Evolutionary conservation across 2,888 invertebrate species (phyloP).

Genomic region (Cynaeus angustus): DNA sequence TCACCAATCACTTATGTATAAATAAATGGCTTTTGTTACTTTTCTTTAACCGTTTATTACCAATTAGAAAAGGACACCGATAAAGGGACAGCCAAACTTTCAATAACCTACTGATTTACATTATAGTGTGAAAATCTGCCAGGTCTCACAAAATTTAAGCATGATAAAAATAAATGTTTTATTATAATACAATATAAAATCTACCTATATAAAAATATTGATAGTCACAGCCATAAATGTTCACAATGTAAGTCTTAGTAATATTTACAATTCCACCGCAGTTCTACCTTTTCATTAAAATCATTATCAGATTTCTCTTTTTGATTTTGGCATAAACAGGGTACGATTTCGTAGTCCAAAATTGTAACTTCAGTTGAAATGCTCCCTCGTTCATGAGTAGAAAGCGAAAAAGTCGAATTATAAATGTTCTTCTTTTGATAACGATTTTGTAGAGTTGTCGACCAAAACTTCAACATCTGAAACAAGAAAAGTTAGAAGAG

Average conservation of each 20-base stretch:
- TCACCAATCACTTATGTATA: no score
- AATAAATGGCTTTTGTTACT: no score
- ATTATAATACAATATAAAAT: neutral
- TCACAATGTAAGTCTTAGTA: conserved; percentile 38
- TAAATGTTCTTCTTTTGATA: conserved; percentile 57
- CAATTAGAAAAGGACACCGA: no score
- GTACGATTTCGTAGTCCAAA: conserved; percentile 61
- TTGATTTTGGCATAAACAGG: conserved; percentile 42
- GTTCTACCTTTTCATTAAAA: conserved; percentile 64
- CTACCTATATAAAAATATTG: conserved; percentile 20
- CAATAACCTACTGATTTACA: no score
- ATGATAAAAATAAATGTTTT: no score
- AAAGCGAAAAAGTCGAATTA: conserved; percentile 60
- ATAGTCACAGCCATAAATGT: conserved; percentile 44
- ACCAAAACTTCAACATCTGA: conserved; percentile 64
- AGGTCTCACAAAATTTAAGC: no score
- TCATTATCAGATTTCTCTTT: conserved; percentile 63
- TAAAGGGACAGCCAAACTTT: no score
- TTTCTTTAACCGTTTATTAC: no score
- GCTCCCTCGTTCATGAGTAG: conserved; percentile 60
- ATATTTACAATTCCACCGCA: conserved; percentile 55
- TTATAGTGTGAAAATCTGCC: no score
- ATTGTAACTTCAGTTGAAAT: conserved; percentile 65
- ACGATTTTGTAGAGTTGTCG: conserved; percentile 59
- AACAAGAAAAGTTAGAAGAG: conserved; percentile 36